Evolutionary conservation across 2,888 invertebrate genomes (phyloP), one percentile per base, ranked within the genome.

Genomic region (Allophyes oxyacanthae): DNA sequence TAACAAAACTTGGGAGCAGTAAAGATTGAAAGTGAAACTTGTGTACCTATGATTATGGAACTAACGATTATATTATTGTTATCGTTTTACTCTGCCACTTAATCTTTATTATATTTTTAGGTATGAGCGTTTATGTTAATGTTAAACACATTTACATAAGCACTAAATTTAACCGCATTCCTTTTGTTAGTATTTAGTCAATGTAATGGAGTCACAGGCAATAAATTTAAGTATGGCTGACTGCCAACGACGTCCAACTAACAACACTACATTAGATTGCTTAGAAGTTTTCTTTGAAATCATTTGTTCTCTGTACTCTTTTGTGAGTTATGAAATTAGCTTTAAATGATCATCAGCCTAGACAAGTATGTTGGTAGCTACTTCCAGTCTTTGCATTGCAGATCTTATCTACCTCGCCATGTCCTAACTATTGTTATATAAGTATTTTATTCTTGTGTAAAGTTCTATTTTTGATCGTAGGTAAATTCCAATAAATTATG

Each of bases 161-260:
- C 52, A 69, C 58, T 70, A 42, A 71, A 60, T 74, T 55, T 71
- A 69, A 60, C 60, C 30, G 38, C 70, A 64, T 60, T 50, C 46
- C 44, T 50, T 45, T 41, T 51, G 44, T 37, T 48, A 43, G 70
- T 55, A 54, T 72, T 74, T 61, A 65, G 58, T 61, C 57, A 72
- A 65, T 65, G 64, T 68, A 72, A 70, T 77, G 64, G 53, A 68
- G 72, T 67, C 65, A 41, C 61, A 61, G 42, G 45, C 20, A 45
- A 65, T 72, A 52, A 61, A 74, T 68, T 61, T 50, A 53, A 55
- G 58, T 53, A 45, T 74, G 78, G 78, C 76, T 6, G 46, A 42
- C 28, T 68, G 77, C 78, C 77, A 77, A 64, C 56, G 54, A 49
- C 20, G 32, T 51, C 41, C 10, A 44, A 44, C 61, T 49, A 58